These are phyloP conservation scores for Steinernema khuongi DNA, from an alignment of 1,140 invertebrate genomes.

Conservation along the genomic window DNA sequence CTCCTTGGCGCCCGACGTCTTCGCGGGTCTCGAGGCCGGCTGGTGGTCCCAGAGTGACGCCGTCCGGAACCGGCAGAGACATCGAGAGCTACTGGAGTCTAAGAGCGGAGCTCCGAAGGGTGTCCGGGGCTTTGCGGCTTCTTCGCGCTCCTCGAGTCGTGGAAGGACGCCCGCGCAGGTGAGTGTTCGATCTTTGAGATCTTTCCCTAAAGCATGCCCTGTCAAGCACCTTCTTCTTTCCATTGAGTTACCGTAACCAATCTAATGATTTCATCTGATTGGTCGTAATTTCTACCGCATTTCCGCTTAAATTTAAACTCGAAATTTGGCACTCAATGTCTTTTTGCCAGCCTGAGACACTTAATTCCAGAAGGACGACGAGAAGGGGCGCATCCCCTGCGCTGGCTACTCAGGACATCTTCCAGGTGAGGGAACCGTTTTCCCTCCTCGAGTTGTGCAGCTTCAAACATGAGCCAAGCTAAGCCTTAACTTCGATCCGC, in stretches of 20 bases:
- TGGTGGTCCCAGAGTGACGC: not conserved
- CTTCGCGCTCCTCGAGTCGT: not conserved
- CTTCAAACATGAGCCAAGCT: no score
- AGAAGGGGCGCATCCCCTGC: conserved; percentile 23
- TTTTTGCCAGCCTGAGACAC: no score
- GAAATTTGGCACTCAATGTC: no score
- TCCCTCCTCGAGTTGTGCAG: not conserved
- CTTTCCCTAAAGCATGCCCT: no score
- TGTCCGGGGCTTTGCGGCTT: not conserved
- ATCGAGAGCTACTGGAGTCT: not conserved
- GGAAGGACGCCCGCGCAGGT: no score
- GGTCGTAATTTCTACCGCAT: no score
- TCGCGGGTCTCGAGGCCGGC: not conserved
- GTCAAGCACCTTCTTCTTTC: no score
- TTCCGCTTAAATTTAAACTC: no score
- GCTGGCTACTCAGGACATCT: conserved; percentile 37
- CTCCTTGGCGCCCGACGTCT: not conserved
- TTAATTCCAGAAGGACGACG: conserved; percentile 22
- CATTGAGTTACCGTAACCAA: no score
- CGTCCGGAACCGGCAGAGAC: not conserved
- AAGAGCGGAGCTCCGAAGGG: not conserved
- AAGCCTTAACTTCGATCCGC: no score
- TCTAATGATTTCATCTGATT: no score
- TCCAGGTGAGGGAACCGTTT: conserved; percentile 13
- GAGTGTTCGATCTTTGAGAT: no score